Percentiles rank a stretch among this genome's conserved stretches.
These are phyloP conservation scores for Catocala fraxini DNA, from an alignment of 2,888 invertebrate species.

Conservation along the genomic window DNA sequence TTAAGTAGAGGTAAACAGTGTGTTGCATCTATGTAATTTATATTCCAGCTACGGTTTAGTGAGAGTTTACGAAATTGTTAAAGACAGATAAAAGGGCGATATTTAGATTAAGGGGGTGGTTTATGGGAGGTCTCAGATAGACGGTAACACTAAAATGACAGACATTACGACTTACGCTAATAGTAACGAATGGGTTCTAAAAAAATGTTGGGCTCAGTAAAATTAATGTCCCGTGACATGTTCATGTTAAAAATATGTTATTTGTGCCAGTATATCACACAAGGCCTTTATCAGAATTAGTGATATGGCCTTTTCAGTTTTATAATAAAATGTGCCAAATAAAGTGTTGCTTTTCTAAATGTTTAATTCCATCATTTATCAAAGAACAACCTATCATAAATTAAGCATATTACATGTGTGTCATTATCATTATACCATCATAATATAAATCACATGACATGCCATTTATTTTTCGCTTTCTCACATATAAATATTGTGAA, in stretches of 20 bases:
- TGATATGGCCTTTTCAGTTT: background rate
- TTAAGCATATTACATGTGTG: slow-evolving; percentile 27
- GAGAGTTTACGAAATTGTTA: slow-evolving; percentile 86
- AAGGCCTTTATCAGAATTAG: background rate
- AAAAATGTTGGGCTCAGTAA: slow-evolving; percentile 52
- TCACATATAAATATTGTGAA: slow-evolving; percentile 29
- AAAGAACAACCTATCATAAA: slow-evolving; percentile 2
- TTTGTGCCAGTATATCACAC: slow-evolving; percentile 2
- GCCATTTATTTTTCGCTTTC: slow-evolving; percentile 37
- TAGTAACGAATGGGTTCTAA: slow-evolving; percentile 73
- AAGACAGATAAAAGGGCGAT: slow-evolving; percentile 86
- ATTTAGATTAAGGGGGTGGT: slow-evolving; percentile 82
- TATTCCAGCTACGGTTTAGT: slow-evolving; percentile 84
- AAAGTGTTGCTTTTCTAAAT: background rate
- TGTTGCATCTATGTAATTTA: slow-evolving; percentile 76
- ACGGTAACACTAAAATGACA: slow-evolving; percentile 72
- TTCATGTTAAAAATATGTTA: slow-evolving; percentile 42
- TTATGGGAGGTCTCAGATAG: slow-evolving; percentile 77
- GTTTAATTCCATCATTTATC: background rate
- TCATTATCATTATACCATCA: slow-evolving; percentile 41
- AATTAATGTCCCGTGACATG: slow-evolving; percentile 34
- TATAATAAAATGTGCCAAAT: background rate
- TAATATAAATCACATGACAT: slow-evolving; percentile 29
- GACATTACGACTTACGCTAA: slow-evolving; percentile 75
- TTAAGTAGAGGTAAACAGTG: slow-evolving; percentile 45